Percentiles rank a stretch among this genome's conserved stretches.
Evolutionary conservation across 2,113 vertebrate genomes (phyloP).

Genomic region (Craseonycteris thonglongyai): DNA sequence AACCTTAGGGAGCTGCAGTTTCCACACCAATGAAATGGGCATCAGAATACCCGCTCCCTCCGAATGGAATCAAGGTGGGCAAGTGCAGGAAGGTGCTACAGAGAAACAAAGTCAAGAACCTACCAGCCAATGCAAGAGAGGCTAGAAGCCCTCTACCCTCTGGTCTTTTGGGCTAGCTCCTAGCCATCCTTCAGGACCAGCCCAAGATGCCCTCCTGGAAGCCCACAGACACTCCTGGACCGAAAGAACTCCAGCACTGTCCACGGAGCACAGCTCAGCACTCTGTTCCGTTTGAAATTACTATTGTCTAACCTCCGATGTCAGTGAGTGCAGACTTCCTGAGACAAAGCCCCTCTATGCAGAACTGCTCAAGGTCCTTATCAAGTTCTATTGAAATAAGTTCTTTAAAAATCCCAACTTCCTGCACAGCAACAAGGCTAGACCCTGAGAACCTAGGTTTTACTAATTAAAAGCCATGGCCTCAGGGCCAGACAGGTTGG

Average conservation of each 20-base stretch:
- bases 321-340: neutral
- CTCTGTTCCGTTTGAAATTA: neutral
- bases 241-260: neutral
- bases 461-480: neutral
- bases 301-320: neutral
- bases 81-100: neutral
- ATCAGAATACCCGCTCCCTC: neutral
- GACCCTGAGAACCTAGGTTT: neutral
- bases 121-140: neutral
- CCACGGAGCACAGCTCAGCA: neutral
- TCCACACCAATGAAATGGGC: neutral
- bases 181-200: neutral
- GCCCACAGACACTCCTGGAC: neutral
- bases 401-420: neutral
- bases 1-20: neutral
- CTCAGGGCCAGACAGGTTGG: neutral
- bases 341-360: neutral
- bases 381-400: neutral
- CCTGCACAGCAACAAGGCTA: neutral
- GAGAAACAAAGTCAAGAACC: neutral
- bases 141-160: neutral
- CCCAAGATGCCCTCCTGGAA: neutral
- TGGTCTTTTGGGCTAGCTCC: neutral
- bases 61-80: neutral
- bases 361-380: neutral